These are phyloP conservation scores for Eurystomus gularis DNA, from an alignment of 2,113 vertebrate species.

Conservation along the genomic window DNA sequence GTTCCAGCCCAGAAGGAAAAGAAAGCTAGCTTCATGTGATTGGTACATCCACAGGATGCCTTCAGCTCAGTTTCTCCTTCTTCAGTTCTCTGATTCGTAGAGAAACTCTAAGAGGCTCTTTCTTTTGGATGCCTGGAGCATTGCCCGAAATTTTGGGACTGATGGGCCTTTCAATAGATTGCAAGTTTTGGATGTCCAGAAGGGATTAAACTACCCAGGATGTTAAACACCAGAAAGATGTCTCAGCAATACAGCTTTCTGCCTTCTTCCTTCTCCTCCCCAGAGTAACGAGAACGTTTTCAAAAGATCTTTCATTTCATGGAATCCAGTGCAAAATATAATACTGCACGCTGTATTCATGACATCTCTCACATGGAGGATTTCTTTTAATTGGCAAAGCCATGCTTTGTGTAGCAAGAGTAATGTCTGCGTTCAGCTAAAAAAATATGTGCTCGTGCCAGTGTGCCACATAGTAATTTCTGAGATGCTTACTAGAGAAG, in stretches of 20 bases:
- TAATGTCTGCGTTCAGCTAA: not conserved
- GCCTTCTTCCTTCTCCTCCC: not conserved
- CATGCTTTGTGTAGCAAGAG: not conserved
- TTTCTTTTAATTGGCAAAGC: not conserved
- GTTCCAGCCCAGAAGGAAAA: not conserved
- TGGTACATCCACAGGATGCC: not conserved
- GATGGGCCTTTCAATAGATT: not conserved
- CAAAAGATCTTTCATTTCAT: not conserved
- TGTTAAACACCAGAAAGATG: not conserved
- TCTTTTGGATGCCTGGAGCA: not conserved
- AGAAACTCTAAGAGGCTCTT: not conserved
- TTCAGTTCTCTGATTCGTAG: not conserved
- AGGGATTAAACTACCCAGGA: not conserved
- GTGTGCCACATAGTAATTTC: not conserved
- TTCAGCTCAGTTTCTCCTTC: not conserved
- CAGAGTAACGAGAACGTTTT: not conserved
- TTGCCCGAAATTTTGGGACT: not conserved
- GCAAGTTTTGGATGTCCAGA: not conserved
- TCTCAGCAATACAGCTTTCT: not conserved
- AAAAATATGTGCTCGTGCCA: fast-evolving
- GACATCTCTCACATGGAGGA: not conserved
- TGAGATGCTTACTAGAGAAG: not conserved
- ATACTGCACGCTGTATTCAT: not conserved
- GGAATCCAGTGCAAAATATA: not conserved
- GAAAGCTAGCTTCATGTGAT: not conserved